Evolutionary conservation across 1,140 invertebrate genomes (phyloP), one percentile per base, ranked within the genome.

Genomic region (Trichonephila clavipes): DNA sequence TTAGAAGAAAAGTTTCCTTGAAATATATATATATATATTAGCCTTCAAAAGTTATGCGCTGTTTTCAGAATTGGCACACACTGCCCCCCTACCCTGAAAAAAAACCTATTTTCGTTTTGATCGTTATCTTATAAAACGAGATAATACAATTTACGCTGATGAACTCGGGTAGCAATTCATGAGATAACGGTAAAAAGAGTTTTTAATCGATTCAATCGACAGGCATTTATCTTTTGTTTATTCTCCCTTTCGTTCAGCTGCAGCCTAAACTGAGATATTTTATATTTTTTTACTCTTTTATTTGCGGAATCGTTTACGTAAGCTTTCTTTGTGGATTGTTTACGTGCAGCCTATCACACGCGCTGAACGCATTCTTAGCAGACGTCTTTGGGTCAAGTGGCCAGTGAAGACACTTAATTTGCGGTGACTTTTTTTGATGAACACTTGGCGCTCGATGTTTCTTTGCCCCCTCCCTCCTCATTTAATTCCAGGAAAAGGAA

Each of bases 351-450:
- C 28, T 28, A 40, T 77, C 72, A 72, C 28, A 77, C 72, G 28
- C 72, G 28, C 18, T 77, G 72, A 28, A 28, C 72, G 72, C 24
- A 77, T 77, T 77, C 72, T 40, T 40, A 77, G 16, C 62, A 64
- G 28, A 34, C 24, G 72, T 77, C 72, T 77, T 77, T 77, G 18
- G 72, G 69, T 72, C 69, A 72, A 72, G 69, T 72, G 69, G 69
- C 14, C 69, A 34, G 14, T 6, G 28, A 77, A 40, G 72, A 40
- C 28, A 40, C 72, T 77, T 77, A 28, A 40, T 77, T 77, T 77
- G 72, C 28, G 28, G 34, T 40, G 72, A 40, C 72, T 77, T 40
- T 77, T 77, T 77, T 16, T 34, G 24, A 77, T 19, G 24, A 34
- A 16, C 69, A 28, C 14, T 77, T 77, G 28, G 10, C 28, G 69